Evolutionary conservation across 2,797 vertebrate species (phyloP), one percentile per base, ranked within the genome.

Genomic region (Tenualosa thibaudeaui): DNA sequence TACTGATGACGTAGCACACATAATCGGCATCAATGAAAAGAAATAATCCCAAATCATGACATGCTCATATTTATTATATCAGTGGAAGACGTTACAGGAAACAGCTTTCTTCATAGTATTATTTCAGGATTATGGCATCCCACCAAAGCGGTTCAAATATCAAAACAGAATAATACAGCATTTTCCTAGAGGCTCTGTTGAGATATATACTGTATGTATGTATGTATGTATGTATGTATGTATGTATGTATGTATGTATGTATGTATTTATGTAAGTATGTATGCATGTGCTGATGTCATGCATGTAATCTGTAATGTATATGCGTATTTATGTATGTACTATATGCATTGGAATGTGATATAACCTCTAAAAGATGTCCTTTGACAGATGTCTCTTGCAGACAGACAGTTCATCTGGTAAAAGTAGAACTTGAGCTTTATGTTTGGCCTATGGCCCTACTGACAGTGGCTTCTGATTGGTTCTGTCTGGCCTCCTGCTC

Each of bases 391-490:
- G 71, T 78, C 40, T 22, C 5, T 22, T 43, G 68, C 31, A 12
- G 50, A 40, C 68, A 40, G 68, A 19, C 71, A 46, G 71, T 19
- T 43, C 7, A 40, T 78, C 71, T 78, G 71, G 71, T 78, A 43
- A 40, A 4, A 17, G 37, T 40, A 40, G 68, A 10, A 15, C 2
- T 46, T 78, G 40, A 78, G 71, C 40, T 78, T 12, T 78, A 7
- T 37, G 71, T 46, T 78, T 78, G 71, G 71, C 71, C 37, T 19
- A 46, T 9, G 37, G 19, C 71, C 40, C 40, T 43, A 78, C 71
- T 22, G 40, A 78, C 71, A 78, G 40, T 71, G 71, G 58, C 15
- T 78, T 46, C 37, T 17, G 37, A 78, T 78, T 78, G 71, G 46
- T 78, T 46, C 71, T 46, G 71, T 78, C 71, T 78, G 31, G 17